Conservation (phyloP, 2,888 invertebrate genomes). For the Meteorus colon region DNA sequence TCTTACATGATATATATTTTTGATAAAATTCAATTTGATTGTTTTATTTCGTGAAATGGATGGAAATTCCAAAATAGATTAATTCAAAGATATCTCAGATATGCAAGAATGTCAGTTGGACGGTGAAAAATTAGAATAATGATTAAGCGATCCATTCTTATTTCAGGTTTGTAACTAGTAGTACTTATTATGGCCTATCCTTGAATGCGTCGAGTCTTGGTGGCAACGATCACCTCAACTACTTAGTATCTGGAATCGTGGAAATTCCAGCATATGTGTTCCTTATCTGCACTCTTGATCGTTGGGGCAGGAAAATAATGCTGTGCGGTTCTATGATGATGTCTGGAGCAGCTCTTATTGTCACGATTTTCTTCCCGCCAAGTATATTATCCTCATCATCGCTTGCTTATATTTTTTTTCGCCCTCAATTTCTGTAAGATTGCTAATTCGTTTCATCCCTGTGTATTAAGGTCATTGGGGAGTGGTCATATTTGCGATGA, state of each 20-base stretch:
- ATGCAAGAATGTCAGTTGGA: no score
- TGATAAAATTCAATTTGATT: no score
- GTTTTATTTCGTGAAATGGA: no score
- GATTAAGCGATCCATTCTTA: slow-evolving; percentile 24
- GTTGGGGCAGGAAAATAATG: slow-evolving; percentile 81
- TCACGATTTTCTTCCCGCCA: slow-evolving; percentile 77
- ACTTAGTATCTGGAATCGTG: slow-evolving; percentile 83
- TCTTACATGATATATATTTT: slow-evolving; percentile 41
- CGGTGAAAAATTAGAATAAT: not conserved
- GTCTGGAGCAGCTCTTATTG: slow-evolving; percentile 77
- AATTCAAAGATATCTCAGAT: not conserved
- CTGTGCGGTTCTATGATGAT: slow-evolving; percentile 82
- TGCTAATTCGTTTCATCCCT: slow-evolving; percentile 21
- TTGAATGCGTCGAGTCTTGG: slow-evolving; percentile 84
- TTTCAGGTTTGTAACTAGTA: slow-evolving; percentile 82
- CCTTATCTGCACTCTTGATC: slow-evolving; percentile 79
- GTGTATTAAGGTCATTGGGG: slow-evolving; percentile 72
- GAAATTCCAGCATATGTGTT: slow-evolving; percentile 84
- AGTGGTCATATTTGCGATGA: slow-evolving; percentile 79
- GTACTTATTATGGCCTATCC: slow-evolving; percentile 85
- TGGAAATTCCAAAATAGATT: no score
- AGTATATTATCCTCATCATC: slow-evolving; percentile 68
- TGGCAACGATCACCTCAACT: slow-evolving; percentile 83
- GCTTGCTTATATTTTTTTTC: slow-evolving; percentile 26
- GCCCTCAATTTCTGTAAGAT: not conserved